A percentile compares a stretch with the other conserved stretches of the same genome.
These are phyloP conservation scores for Aproaerema taeniolella DNA, from an alignment of 2,888 invertebrate genomes.

Conservation along the genomic window DNA sequence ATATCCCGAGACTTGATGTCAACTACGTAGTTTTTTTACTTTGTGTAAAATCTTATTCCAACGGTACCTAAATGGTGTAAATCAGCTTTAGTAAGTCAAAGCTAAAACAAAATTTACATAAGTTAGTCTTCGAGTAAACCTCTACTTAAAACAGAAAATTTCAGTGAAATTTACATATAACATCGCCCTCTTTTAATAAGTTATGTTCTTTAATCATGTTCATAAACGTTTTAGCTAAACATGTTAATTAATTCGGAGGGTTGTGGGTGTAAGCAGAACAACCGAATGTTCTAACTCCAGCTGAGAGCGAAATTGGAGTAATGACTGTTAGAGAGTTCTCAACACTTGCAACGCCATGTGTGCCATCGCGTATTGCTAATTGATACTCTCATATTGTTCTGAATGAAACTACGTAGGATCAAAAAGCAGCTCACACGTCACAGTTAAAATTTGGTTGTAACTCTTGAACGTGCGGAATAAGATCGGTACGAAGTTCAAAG, in stretches of 20 bases:
- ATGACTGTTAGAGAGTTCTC: conserved; percentile 9
- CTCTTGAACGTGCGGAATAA: too few species aligned
- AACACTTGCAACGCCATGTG: conserved; percentile 1
- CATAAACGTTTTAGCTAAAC: conserved; percentile 34
- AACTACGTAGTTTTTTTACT: too few species aligned
- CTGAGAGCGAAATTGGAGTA: conserved; percentile 2
- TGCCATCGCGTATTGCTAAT: conserved; percentile 9
- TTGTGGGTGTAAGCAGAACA: conserved; percentile 3
- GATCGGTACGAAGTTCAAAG: too few species aligned
- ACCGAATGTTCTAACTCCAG: background rate
- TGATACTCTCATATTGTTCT: conserved; percentile 1
- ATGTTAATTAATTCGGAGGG: conserved; percentile 29
- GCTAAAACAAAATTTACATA: too few species aligned
- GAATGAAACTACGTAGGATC: too few species aligned
- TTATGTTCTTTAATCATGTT: conserved; percentile 36
- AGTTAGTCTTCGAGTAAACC: too few species aligned
- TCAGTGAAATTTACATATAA: conserved; percentile 55
- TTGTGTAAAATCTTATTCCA: too few species aligned
- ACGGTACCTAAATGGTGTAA: too few species aligned
- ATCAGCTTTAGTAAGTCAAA: too few species aligned
- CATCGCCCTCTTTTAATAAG: conserved; percentile 32
- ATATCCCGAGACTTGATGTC: too few species aligned
- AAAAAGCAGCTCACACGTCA: too few species aligned
- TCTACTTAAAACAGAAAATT: conserved; percentile 51
- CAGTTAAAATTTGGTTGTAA: too few species aligned